These are phyloP conservation scores for Archocentrus centrarchus DNA, from an alignment of 2,113 vertebrate species.

Conservation along the genomic window DNA sequence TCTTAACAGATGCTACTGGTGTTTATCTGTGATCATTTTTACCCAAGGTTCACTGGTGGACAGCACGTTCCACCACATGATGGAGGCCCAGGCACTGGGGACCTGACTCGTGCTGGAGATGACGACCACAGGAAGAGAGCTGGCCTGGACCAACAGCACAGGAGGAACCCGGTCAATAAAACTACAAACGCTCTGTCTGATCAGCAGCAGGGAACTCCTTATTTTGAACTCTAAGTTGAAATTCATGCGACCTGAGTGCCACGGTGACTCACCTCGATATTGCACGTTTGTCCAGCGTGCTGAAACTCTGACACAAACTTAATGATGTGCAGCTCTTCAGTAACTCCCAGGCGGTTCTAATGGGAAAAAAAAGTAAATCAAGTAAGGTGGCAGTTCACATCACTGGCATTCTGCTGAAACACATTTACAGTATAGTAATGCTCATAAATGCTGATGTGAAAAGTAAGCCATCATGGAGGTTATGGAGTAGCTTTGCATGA, in stretches of 20 bases:
- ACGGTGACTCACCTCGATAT: constrained; percentile 85
- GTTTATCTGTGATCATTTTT: constrained; percentile 29
- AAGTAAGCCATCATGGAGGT: neutral
- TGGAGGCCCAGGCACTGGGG: constrained; percentile 92
- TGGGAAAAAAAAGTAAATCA: neutral
- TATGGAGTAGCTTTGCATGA: no score
- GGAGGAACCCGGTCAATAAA: constrained; percentile 22
- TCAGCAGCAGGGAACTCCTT: neutral
- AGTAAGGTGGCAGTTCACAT: neutral
- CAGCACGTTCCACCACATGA: constrained; percentile 93
- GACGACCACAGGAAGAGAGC: constrained; percentile 81
- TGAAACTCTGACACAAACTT: constrained; percentile 88
- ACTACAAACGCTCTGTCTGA: neutral
- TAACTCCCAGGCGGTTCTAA: constrained; percentile 87
- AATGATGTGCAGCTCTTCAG: constrained; percentile 93
- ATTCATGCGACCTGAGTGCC: neutral
- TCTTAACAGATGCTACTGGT: neutral
- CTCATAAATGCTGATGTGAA: neutral
- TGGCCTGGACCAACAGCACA: constrained; percentile 67
- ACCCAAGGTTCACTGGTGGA: constrained; percentile 84
- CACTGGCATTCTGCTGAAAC: neutral
- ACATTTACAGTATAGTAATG: neutral
- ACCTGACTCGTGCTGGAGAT: constrained; percentile 89
- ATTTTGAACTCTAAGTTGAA: neutral
- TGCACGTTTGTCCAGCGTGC: constrained; percentile 81